These are phyloP conservation scores for Polylopha cassiicola DNA, from an alignment of 2,888 invertebrate species.

Conservation along the genomic window DNA sequence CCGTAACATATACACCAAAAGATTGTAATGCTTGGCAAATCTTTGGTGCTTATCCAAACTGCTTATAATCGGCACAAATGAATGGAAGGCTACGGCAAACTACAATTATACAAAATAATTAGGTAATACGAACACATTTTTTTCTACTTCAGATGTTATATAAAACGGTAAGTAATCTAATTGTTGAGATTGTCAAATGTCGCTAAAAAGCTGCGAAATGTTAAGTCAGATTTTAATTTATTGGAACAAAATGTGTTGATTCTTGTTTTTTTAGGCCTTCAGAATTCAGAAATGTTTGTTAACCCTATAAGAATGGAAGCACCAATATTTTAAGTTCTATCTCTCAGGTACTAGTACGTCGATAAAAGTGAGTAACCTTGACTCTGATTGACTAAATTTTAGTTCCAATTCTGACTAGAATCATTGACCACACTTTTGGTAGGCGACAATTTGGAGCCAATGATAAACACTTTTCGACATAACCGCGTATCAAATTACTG, in stretches of 20 bases:
- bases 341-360: conserved; percentile 7
- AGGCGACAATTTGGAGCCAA: conserved; percentile 42
- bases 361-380: conserved; percentile 15
- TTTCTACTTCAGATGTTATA: conserved; percentile 55
- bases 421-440: conserved; percentile 46
- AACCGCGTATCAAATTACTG: conserved; percentile 58
- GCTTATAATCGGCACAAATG: conserved; percentile 65
- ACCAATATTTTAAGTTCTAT: conserved; percentile 14
- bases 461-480: conserved; percentile 42
- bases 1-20: conserved; percentile 60
- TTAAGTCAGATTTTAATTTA: conserved; percentile 48
- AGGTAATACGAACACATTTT: conserved; percentile 72
- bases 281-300: conserved; percentile 3
- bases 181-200: conserved; percentile 70
- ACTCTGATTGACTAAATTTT: conserved; percentile 35
- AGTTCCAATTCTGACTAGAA: conserved; percentile 74
- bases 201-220: conserved; percentile 73
- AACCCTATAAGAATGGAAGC: conserved; percentile 16
- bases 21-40: conserved; percentile 68
- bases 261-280: conserved; percentile 5
- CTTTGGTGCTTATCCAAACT: conserved; percentile 75
- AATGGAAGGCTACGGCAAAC: conserved; percentile 55
- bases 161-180: conserved; percentile 63
- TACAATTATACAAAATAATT: conserved; percentile 51
- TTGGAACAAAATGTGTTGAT: conserved; percentile 44